Percentiles rank a stretch among this genome's conserved stretches.
Conservation (phyloP, 1,140 invertebrate genomes). For the Drosophila willistoni region DNA sequence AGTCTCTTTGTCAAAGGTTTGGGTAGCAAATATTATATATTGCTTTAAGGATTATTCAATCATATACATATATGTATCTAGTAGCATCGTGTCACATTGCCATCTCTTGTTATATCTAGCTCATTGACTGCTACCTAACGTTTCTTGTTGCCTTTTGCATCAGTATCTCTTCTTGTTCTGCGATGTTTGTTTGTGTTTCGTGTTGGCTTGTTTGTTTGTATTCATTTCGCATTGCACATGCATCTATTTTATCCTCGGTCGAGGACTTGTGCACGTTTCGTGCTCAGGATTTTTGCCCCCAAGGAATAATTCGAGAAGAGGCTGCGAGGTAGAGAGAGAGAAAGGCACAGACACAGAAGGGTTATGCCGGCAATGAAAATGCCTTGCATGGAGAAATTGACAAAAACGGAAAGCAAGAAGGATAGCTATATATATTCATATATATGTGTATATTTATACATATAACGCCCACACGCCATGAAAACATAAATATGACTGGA, state of each 20-base stretch:
- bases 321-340: conserved; percentile 22
- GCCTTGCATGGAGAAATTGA: conserved; percentile 56
- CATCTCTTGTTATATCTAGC: not conserved
- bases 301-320: conserved; percentile 48
- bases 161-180: not conserved
- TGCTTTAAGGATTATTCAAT: too few relatives aligned
- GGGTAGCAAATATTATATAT: too few relatives aligned
- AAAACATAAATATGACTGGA: conserved; percentile 49
- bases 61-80: too few relatives aligned
- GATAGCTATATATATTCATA: conserved; percentile 13
- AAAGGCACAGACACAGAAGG: not conserved
- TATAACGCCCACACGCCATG: conserved; percentile 28
- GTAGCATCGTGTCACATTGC: not conserved
- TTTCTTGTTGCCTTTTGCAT: not conserved
- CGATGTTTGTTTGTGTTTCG: conserved; percentile 6
- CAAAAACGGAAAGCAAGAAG: conserved; percentile 29
- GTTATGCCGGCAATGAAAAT: conserved; percentile 51
- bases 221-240: conserved; percentile 55
- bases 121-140: not conserved
- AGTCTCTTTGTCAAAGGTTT: too few relatives aligned
- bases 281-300: conserved; percentile 52
- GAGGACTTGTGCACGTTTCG: conserved; percentile 50
- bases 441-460: conserved; percentile 5
- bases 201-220: conserved; percentile 38
- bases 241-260: conserved; percentile 38